phyloP scores from a whole-genome alignment of 1,140 invertebrate species.

The Aphaenogaster floridana region DNA sequence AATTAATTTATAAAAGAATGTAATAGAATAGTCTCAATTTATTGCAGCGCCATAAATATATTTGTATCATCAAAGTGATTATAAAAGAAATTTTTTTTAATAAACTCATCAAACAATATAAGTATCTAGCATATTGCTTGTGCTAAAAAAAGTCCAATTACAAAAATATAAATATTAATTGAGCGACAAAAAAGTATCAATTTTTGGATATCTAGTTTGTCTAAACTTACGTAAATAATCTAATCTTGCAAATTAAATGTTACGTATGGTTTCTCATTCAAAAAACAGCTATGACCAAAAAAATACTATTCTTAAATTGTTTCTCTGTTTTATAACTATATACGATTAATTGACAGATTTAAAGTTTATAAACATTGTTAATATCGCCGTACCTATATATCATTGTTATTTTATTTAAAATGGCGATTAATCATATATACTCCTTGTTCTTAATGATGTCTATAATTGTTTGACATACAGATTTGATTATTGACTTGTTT shows the following conservation, averaged over 20 bases:
- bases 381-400: slow-evolving; percentile 16
- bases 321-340: not conserved
- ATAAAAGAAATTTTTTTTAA: not conserved
- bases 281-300: not conserved
- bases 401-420: slow-evolving; percentile 11
- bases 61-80: not conserved
- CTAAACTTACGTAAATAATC: not conserved
- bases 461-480: slow-evolving; percentile 41
- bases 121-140: not conserved
- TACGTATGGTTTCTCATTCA: not conserved
- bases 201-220: not conserved
- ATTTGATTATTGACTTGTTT: slow-evolving; percentile 57
- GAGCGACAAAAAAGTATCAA: not conserved
- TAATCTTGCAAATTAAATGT: slow-evolving; percentile 14
- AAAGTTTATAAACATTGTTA: slow-evolving; percentile 28
- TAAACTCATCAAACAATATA: slow-evolving; percentile 20
- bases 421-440: not conserved
- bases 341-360: slow-evolving; percentile 31
- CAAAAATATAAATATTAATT: slow-evolving; percentile 14
- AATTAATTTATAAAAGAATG: not conserved
- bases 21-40: not conserved
- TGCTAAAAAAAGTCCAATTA: not conserved
- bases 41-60: not conserved
- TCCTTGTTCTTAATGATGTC: slow-evolving; percentile 5
- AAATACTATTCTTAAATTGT: not conserved